Conservation (phyloP, 2,797 vertebrate genomes). For the Molossus alvarezi region DNA sequence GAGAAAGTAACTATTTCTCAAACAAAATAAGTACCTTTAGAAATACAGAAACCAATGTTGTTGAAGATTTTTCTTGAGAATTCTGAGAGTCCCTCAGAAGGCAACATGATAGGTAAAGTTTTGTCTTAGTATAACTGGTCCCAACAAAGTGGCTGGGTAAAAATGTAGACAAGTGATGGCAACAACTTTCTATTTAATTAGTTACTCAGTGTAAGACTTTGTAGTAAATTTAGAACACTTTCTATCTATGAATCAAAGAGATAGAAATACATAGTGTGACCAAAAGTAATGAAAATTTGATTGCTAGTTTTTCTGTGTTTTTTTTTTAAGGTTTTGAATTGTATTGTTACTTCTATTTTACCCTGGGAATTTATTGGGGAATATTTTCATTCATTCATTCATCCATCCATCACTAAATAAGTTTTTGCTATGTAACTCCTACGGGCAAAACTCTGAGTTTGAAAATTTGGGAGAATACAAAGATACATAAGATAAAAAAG, state of each 20-base stretch:
- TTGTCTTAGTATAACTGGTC: background rate
- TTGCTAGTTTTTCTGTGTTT: background rate
- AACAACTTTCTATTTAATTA: background rate
- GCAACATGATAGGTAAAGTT: background rate
- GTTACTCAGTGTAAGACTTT: background rate
- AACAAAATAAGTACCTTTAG: background rate
- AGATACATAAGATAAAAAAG: background rate
- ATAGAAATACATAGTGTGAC: background rate
- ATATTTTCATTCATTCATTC: background rate
- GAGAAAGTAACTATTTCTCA: background rate
- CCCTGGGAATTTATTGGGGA: background rate
- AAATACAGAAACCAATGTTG: background rate
- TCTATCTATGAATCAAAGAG: background rate
- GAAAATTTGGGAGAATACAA: background rate
- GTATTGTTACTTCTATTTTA: background rate
- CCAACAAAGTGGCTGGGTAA: background rate
- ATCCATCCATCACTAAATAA: background rate
- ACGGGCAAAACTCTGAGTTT: background rate
- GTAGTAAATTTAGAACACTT: constrained; percentile 1
- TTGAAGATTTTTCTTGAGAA: background rate
- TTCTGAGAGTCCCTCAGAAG: background rate
- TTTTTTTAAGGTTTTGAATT: background rate
- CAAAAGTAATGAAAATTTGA: background rate
- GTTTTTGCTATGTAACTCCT: background rate
- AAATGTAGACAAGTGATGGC: background rate